Percentiles rank a stretch among this genome's conserved stretches.
These are phyloP conservation scores for Drosophila silvestris DNA, from an alignment of 2,888 invertebrate genomes.

Conservation along the genomic window DNA sequence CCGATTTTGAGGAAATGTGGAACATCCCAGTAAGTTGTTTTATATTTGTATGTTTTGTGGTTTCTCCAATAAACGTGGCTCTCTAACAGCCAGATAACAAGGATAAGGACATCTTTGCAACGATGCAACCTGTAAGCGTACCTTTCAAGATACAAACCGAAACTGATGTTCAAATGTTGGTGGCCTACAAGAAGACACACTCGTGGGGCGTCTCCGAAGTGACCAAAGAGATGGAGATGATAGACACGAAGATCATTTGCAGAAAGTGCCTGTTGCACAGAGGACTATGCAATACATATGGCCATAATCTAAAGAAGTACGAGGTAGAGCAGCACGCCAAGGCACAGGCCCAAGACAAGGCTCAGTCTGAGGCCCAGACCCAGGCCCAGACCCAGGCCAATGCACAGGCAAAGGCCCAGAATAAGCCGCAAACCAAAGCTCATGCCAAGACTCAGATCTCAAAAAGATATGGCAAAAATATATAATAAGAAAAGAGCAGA, in stretches of 20 bases:
- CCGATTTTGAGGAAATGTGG: conserved; percentile 46
- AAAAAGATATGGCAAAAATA: neutral
- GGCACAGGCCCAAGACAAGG: too few species aligned
- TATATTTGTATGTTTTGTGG: neutral
- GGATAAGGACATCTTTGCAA: conserved; percentile 21
- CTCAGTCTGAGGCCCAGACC: too few species aligned
- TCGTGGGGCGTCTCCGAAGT: neutral
- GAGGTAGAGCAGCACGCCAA: conserved; percentile 10
- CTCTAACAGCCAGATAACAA: neutral
- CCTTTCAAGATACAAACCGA: neutral
- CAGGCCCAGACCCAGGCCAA: neutral
- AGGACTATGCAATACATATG: conserved; percentile 35
- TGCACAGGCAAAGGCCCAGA: neutral
- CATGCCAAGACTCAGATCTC: neutral
- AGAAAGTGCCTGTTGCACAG: conserved; percentile 54
- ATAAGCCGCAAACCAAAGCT: neutral
- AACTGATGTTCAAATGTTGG: conserved; percentile 30
- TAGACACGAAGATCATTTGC: conserved; percentile 41
- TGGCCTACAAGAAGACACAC: conserved; percentile 41
- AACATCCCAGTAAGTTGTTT: conserved; percentile 23
- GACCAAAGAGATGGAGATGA: conserved; percentile 35
- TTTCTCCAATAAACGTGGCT: neutral
- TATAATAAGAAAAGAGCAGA: neutral
- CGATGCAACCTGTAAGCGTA: conserved; percentile 42
- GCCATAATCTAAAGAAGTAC: conserved; percentile 25